phyloP scores from a whole-genome alignment of 2,888 invertebrate species.

The Watsonalla cultraria region DNA sequence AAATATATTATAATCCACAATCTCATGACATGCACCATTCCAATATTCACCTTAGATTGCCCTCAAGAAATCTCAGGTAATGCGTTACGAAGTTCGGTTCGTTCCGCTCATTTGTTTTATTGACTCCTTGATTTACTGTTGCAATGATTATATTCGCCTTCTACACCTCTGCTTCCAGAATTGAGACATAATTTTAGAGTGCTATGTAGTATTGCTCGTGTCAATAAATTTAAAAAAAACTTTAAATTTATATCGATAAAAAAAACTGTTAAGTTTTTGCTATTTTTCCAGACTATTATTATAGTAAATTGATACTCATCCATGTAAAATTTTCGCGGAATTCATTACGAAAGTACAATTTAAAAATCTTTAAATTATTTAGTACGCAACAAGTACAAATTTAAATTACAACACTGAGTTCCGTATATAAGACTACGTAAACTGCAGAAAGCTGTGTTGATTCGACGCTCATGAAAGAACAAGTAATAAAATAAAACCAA shows the following conservation, averaged over 20 bases:
- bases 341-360: too few relatives aligned
- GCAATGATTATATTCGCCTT: not conserved
- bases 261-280: too few relatives aligned
- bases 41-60: slow-evolving; percentile 35
- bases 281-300: too few relatives aligned
- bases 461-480: not conserved
- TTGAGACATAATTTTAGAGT: not conserved
- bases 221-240: too few relatives aligned
- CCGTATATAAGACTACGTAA: not conserved
- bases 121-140: slow-evolving; percentile 19
- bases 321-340: not conserved
- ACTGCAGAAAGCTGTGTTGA: not conserved
- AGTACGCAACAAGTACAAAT: too few relatives aligned
- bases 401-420: too few relatives aligned
- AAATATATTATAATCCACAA: not conserved
- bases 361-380: too few relatives aligned
- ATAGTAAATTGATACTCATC: not conserved
- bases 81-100: slow-evolving; percentile 34
- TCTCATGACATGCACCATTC: slow-evolving; percentile 19
- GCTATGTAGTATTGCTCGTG: not conserved
- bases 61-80: slow-evolving; percentile 52
- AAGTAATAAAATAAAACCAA: slow-evolving; percentile 10
- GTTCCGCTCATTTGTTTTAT: slow-evolving; percentile 35
- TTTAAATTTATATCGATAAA: too few relatives aligned
- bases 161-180: not conserved